Conservation (phyloP, 2,888 invertebrate species). For the Trypoxylon attenuatum region DNA sequence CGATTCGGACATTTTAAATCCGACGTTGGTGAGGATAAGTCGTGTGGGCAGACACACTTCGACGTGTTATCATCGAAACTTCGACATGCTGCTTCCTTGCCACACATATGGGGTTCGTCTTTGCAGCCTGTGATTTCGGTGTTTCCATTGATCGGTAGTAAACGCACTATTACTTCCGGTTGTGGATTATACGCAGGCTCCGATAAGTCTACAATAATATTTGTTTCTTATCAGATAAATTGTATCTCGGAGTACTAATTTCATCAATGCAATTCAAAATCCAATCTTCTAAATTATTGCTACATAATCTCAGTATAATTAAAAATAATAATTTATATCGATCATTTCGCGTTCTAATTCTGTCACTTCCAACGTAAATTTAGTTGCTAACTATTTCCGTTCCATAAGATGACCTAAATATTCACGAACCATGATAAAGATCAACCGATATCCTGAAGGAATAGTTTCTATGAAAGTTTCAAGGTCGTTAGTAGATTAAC, state of each 20-base stretch:
- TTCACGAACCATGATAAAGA: too few relatives aligned
- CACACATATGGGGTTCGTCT: conserved; percentile 76
- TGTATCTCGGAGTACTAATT: background rate
- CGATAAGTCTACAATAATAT: conserved; percentile 53
- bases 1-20: conserved; percentile 80
- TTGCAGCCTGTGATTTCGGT: conserved; percentile 62
- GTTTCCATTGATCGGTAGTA: conserved; percentile 39
- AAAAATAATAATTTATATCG: too few relatives aligned
- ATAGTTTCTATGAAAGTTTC: too few relatives aligned
- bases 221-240: conserved; percentile 16
- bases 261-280: too few relatives aligned
- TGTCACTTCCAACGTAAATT: too few relatives aligned
- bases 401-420: too few relatives aligned
- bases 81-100: conserved; percentile 80
- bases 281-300: too few relatives aligned
- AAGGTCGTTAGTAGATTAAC: too few relatives aligned
- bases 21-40: conserved; percentile 78
- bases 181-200: conserved; percentile 35
- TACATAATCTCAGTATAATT: too few relatives aligned
- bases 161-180: conserved; percentile 43
- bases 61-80: conserved; percentile 76
- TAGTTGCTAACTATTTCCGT: too few relatives aligned
- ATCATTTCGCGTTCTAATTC: too few relatives aligned
- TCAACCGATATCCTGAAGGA: too few relatives aligned
- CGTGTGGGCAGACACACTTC: conserved; percentile 82